Conservation (phyloP, 1,140 invertebrate genomes). For the Drosophila sp. region DNA sequence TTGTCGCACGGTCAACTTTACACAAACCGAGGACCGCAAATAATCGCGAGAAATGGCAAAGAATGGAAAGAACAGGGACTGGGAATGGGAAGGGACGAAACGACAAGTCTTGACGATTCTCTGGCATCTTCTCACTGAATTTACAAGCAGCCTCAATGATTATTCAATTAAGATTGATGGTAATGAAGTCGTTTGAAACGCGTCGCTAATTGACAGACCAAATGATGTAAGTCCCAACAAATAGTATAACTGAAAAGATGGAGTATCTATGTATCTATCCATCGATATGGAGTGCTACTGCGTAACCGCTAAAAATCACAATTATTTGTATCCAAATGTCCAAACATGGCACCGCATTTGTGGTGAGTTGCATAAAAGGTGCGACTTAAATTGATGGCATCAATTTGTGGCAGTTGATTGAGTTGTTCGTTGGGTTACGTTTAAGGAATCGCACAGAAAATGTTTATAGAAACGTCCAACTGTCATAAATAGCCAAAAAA, state of each 20-base stretch:
- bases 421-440: constrained; percentile 26
- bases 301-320: background rate
- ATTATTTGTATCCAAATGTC: constrained; percentile 17
- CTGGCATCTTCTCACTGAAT: constrained; percentile 60
- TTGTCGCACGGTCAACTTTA: constrained; percentile 61
- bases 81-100: background rate
- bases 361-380: constrained; percentile 41
- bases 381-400: constrained; percentile 34
- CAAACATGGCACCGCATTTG: constrained; percentile 35
- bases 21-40: constrained; percentile 55
- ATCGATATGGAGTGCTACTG: background rate
- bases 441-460: background rate
- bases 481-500: background rate
- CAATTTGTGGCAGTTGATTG: constrained; percentile 38
- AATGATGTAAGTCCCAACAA: constrained; percentile 50
- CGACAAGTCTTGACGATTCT: constrained; percentile 20
- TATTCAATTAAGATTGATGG: constrained; percentile 81
- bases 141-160: constrained; percentile 63
- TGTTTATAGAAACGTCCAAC: background rate
- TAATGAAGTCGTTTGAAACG: constrained; percentile 71
- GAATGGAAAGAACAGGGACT: background rate
- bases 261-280: background rate
- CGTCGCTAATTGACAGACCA: constrained; percentile 64
- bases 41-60: constrained; percentile 44
- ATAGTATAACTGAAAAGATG: background rate